A percentile compares a stretch with the other conserved stretches of the same genome.
These are phyloP conservation scores for Paralichthys olivaceus DNA, from an alignment of 2,113 vertebrate genomes.

Conservation along the genomic window DNA sequence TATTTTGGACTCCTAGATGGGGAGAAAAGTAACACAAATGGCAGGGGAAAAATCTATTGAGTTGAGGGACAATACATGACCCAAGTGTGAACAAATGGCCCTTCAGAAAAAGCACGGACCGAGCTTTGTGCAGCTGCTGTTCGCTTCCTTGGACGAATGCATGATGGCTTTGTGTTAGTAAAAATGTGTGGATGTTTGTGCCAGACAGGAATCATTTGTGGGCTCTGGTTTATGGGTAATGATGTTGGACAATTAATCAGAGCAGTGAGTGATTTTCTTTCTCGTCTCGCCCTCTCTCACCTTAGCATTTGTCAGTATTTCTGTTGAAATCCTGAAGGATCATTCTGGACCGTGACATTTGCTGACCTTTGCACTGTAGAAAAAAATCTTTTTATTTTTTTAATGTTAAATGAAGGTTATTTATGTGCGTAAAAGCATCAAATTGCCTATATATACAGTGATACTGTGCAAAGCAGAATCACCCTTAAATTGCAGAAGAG, in stretches of 20 bases:
- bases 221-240: constrained; percentile 7
- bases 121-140: constrained; percentile 63
- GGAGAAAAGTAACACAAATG: constrained; percentile 32
- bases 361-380: neutral
- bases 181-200: constrained; percentile 30
- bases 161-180: constrained; percentile 17
- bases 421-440: no score
- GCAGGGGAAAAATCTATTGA: neutral
- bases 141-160: constrained; percentile 21
- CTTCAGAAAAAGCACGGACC: constrained; percentile 45
- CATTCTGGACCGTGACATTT: neutral
- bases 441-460: no score
- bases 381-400: no score
- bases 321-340: neutral
- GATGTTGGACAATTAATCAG: constrained; percentile 32
- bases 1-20: constrained; percentile 58
- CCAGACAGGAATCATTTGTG: constrained; percentile 41
- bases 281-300: neutral
- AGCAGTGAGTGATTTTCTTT: constrained; percentile 25
- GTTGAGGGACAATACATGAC: constrained; percentile 37
- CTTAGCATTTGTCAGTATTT: neutral
- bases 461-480: no score
- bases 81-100: constrained; percentile 46
- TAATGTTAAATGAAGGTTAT: neutral
- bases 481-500: no score